phyloP scores from a whole-genome alignment of 64 coral and sea anemone species.

The Porites australiensis region DNA sequence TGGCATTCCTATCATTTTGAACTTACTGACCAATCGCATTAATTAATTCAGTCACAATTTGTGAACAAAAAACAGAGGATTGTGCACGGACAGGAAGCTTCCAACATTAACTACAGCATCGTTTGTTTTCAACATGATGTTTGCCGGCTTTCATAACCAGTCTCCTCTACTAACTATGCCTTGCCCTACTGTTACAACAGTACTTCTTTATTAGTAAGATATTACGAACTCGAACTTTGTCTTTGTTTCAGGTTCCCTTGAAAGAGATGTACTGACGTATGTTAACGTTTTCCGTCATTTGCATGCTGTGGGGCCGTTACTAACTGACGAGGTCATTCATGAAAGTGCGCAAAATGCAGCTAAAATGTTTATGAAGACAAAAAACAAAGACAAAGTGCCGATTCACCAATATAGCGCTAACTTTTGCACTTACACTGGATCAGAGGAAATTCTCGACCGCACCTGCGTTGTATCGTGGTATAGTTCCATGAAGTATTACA shows the following conservation, averaged over 20 bases:
- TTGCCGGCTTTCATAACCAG: too few species aligned
- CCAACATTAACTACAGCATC: too few species aligned
- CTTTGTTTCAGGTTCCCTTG: constrained; percentile 44
- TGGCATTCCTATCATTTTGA: too few species aligned
- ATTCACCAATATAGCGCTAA: constrained; percentile 72
- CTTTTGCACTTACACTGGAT: constrained; percentile 74
- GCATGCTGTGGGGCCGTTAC: constrained; percentile 73
- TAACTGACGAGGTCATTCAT: constrained; percentile 62
- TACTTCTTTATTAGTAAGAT: too few species aligned
- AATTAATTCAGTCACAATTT: too few species aligned
- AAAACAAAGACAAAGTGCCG: constrained; percentile 23
- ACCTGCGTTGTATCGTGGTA: constrained; percentile 71
- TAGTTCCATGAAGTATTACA: constrained; percentile 70
- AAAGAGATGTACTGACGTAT: constrained; percentile 72
- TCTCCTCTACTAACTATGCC: too few species aligned
- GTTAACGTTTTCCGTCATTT: constrained; percentile 89
- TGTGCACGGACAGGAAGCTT: too few species aligned
- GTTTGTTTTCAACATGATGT: too few species aligned
- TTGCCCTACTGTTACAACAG: too few species aligned
- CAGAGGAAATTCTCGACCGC: constrained; percentile 6
- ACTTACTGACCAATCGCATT: too few species aligned
- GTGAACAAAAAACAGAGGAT: too few species aligned
- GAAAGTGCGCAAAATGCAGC: constrained; percentile 73
- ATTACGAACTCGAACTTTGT: background rate
- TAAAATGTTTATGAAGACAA: constrained; percentile 20